A percentile compares a stretch with the other conserved stretches of the same genome.
Evolutionary conservation across 2,888 invertebrate genomes (phyloP).

Genomic region (Drosophila buzzatii): DNA sequence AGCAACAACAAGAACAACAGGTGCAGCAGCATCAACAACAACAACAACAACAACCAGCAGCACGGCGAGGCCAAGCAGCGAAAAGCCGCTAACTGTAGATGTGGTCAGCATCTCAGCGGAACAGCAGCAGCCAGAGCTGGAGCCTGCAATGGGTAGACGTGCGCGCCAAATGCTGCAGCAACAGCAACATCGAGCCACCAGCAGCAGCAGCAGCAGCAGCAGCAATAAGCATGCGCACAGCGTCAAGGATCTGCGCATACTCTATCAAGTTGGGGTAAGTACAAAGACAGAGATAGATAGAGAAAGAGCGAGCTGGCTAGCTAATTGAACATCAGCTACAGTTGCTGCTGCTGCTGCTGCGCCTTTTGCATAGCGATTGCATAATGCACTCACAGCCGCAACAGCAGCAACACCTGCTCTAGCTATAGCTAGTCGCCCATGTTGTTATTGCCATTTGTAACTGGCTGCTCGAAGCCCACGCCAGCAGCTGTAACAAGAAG

Average conservation of each 20-base stretch:
- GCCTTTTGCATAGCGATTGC: slow-evolving; percentile 60
- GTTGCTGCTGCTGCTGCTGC: slow-evolving; percentile 24
- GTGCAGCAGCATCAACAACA: slow-evolving; percentile 31
- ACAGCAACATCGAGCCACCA: slow-evolving; percentile 52
- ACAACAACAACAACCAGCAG: slow-evolving; percentile 30
- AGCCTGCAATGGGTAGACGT: slow-evolving; percentile 75
- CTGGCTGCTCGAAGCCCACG: slow-evolving; percentile 65
- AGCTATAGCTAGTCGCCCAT: slow-evolving; percentile 14
- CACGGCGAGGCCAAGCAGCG: slow-evolving; percentile 42
- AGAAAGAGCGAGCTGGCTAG: not conserved
- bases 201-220: slow-evolving; percentile 50
- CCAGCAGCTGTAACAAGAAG: slow-evolving; percentile 37
- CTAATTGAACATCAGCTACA: slow-evolving; percentile 28
- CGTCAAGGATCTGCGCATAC: slow-evolving; percentile 86
- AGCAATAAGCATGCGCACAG: slow-evolving; percentile 55
- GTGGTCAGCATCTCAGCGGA: slow-evolving; percentile 54
- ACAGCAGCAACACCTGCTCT: slow-evolving; percentile 48
- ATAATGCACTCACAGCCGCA: slow-evolving; percentile 39
- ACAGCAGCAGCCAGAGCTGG: slow-evolving; percentile 36
- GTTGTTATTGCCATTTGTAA: slow-evolving; percentile 55
- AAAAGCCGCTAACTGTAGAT: slow-evolving; percentile 54
- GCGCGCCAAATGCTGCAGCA: slow-evolving; percentile 86
- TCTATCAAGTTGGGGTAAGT: slow-evolving; percentile 88
- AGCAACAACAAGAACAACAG: slow-evolving; percentile 44
- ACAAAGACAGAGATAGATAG: not conserved